Evolutionary conservation across 1,140 invertebrate genomes (phyloP).

Genomic region (Dendrolimus punctatus): DNA sequence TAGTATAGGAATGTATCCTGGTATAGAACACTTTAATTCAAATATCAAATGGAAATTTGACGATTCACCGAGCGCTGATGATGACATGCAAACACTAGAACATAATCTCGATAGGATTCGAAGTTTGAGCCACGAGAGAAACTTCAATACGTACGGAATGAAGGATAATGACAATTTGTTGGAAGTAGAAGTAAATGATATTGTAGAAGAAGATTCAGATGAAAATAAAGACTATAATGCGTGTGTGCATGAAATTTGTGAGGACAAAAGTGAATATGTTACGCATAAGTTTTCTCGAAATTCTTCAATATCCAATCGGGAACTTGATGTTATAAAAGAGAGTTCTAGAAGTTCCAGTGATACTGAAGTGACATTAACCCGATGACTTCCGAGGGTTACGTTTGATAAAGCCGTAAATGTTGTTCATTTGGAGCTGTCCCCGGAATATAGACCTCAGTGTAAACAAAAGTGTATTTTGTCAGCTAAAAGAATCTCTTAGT

Average conservation of each 20-base stretch:
- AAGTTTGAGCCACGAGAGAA: slow-evolving; percentile 57
- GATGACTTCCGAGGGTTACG: slow-evolving; percentile 63
- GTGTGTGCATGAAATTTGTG: slow-evolving; percentile 45
- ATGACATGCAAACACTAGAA: slow-evolving; percentile 57
- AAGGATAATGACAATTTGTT: slow-evolving; percentile 58
- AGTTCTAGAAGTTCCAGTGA: slow-evolving; percentile 70
- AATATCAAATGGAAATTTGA: slow-evolving; percentile 68
- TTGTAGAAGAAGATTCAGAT: slow-evolving; percentile 50
- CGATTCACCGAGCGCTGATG: slow-evolving; percentile 44
- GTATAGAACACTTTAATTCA: slow-evolving; percentile 63
- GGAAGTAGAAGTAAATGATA: slow-evolving; percentile 59
- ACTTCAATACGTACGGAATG: slow-evolving; percentile 35
- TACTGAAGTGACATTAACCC: slow-evolving; percentile 66
- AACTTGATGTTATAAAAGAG: slow-evolving; percentile 69
- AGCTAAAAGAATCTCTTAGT: slow-evolving; percentile 23
- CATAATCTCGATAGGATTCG: slow-evolving; percentile 66
- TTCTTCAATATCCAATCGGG: slow-evolving; percentile 63
- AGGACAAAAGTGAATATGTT: slow-evolving; percentile 58
- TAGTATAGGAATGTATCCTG: slow-evolving; percentile 62
- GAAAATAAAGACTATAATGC: slow-evolving; percentile 48
- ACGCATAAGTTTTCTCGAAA: slow-evolving; percentile 60
- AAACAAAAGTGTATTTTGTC: slow-evolving; percentile 23
- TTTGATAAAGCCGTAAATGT: slow-evolving; percentile 53
- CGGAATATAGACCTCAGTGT: slow-evolving; percentile 28
- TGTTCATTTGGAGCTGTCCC: slow-evolving; percentile 43